Base-by-base conservation (phyloP, 2,888 invertebrate species). In the Zaprionus lineosus region DNA sequence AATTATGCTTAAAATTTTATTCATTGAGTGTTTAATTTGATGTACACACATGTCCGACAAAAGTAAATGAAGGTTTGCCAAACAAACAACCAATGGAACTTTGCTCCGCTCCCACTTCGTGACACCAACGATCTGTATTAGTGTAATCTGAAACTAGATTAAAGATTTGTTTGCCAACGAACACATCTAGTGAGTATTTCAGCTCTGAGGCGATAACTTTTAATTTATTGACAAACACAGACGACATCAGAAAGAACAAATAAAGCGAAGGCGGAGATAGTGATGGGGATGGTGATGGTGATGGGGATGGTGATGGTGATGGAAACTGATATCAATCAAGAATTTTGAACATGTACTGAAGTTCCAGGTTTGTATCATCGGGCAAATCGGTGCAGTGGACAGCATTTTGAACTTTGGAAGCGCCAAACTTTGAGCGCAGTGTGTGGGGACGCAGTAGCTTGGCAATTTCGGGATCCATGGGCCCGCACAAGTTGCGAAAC, bases 331-430 rank as follows among this genome's bases (percentile, higher is more conserved):
- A 31, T 68, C 63, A 88, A 39, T 88, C 86, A 26, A 94, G 88
- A 82, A 95, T 94, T 90, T 94, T 95, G 87, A 95, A 95, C 88
- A 95, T 93, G 89, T 95, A 95, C 89, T 95, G 94, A 47, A 95
- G 91, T 92, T 98, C 98, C 48, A 97, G 89, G 16, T 93, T 86
- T 0, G 95, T 95, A 90, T 98, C 98, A 87, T 97, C 97, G 0
- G 94, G 93, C 52, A 98, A 91, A 91, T 98, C 98, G 14, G 98
- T 98, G 88, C 98, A 98, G 89, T 98, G 98, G 4, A 98, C 91
- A 2, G 96, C 97, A 90, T 98, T 98, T 86, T 94, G 92, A 14
- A 96, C 93, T 90, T 95, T 96, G 31, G 93, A 94, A 31, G 92
- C 92, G 0, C 98, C 98, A 90, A 95, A 96, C 83, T 93, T 93